A percentile compares a stretch with the other conserved stretches of the same genome.
phyloP scores from a whole-genome alignment of 2,113 vertebrate genomes.

The Chiloscyllium plagiosum region DNA sequence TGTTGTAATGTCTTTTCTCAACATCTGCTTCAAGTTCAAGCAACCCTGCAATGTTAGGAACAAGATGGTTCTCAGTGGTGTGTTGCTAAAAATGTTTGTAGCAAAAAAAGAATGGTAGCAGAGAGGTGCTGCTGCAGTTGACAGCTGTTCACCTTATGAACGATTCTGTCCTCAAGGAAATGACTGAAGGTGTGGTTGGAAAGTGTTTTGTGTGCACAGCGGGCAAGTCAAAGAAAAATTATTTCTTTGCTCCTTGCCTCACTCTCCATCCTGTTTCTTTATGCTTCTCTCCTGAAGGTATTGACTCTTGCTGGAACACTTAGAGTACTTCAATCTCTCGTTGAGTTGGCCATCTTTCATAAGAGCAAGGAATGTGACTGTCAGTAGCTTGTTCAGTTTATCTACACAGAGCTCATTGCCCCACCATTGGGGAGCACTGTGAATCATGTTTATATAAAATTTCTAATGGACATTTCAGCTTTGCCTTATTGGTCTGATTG shows the following conservation, averaged over 20 bases:
- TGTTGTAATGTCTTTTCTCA: background rate
- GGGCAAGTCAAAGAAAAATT: conserved; percentile 17
- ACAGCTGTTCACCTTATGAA: conserved; percentile 26
- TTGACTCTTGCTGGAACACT: conserved; percentile 38
- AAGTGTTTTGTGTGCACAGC: background rate
- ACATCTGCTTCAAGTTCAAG: background rate
- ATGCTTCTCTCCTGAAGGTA: conserved; percentile 43
- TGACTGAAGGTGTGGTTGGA: background rate
- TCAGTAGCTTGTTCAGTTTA: background rate
- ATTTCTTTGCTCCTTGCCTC: background rate
- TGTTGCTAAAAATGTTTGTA: background rate
- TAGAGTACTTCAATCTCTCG: background rate
- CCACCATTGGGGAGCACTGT: background rate
- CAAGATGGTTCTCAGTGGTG: background rate
- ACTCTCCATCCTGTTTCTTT: background rate
- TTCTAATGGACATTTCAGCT: background rate
- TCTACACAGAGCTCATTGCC: background rate
- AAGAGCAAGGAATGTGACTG: too few relatives aligned
- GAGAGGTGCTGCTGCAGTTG: background rate
- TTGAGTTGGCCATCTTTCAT: background rate
- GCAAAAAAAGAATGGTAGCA: conserved; percentile 5
- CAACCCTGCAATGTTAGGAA: background rate
- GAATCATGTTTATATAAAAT: background rate
- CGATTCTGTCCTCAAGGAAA: conserved; percentile 30
- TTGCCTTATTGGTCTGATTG: background rate